phyloP scores from a whole-genome alignment of 2,113 vertebrate species.

The Ursus arctos region DNA sequence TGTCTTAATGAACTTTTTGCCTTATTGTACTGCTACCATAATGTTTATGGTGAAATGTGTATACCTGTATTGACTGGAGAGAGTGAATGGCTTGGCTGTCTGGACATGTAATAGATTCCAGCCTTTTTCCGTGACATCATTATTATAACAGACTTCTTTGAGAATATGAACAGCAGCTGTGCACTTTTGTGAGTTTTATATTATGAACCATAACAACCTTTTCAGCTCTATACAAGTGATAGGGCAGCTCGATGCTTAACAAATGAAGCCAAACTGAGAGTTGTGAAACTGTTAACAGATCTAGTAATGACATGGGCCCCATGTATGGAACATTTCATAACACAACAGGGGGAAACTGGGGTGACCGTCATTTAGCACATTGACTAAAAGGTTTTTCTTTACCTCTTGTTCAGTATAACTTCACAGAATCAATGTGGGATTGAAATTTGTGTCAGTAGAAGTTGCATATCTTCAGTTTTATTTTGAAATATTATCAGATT shows the following conservation, averaged over 20 bases:
- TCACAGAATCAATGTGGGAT: conserved; percentile 71
- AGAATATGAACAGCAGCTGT: conserved; percentile 88
- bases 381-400: conserved; percentile 69
- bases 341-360: conserved; percentile 64
- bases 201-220: conserved; percentile 85
- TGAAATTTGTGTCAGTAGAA: conserved; percentile 62
- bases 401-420: conserved; percentile 45
- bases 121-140: conserved; percentile 89
- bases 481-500: background rate
- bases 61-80: conserved; percentile 76
- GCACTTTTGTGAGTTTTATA: conserved; percentile 83
- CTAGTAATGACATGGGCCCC: conserved; percentile 71
- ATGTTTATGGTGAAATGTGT: conserved; percentile 77
- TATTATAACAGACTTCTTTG: conserved; percentile 85
- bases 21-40: conserved; percentile 71
- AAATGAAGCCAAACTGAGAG: conserved; percentile 75
- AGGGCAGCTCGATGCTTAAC: conserved; percentile 81
- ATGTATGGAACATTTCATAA: conserved; percentile 74
- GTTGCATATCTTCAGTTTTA: conserved; percentile 24
- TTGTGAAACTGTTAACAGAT: conserved; percentile 80
- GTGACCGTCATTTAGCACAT: conserved; percentile 60
- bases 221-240: conserved; percentile 78
- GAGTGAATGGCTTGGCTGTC: conserved; percentile 86
- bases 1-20: conserved; percentile 72
- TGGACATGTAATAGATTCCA: conserved; percentile 84